Conservation (phyloP, 2,888 invertebrate genomes). For the Gerosis bhagava region DNA sequence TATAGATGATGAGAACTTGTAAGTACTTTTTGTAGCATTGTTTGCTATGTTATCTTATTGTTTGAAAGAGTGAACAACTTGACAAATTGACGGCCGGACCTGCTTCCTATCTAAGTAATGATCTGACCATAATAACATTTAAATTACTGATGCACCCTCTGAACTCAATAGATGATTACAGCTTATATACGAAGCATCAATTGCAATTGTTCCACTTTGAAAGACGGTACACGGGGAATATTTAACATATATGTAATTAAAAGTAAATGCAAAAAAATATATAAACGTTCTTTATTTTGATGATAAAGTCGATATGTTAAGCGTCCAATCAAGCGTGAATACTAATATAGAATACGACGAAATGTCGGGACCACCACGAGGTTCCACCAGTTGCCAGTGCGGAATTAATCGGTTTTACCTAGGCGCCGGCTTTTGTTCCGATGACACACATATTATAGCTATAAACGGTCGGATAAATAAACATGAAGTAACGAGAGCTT, state of each 20-base stretch:
- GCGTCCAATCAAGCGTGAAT: constrained; percentile 4
- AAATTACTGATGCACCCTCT: no score
- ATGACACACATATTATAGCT: constrained; percentile 22
- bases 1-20: no score
- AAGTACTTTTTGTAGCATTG: no score
- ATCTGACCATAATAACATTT: no score
- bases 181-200: no score
- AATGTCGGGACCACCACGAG: constrained; percentile 9
- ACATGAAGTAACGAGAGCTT: constrained; percentile 18
- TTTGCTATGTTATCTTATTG: no score
- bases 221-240: no score
- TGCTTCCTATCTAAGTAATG: constrained; percentile 46
- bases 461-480: constrained; percentile 16
- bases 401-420: constrained; percentile 12
- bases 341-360: constrained; percentile 16
- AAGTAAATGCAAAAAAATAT: no score
- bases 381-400: background rate
- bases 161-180: no score
- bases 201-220: no score
- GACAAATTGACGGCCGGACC: constrained; percentile 52
- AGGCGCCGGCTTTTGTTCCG: constrained; percentile 19
- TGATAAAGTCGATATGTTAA: constrained; percentile 3
- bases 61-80: constrained; percentile 69
- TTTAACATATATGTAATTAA: no score
- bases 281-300: no score